Conservation (phyloP, 2,888 invertebrate species). For the Philereme vetulata region DNA sequence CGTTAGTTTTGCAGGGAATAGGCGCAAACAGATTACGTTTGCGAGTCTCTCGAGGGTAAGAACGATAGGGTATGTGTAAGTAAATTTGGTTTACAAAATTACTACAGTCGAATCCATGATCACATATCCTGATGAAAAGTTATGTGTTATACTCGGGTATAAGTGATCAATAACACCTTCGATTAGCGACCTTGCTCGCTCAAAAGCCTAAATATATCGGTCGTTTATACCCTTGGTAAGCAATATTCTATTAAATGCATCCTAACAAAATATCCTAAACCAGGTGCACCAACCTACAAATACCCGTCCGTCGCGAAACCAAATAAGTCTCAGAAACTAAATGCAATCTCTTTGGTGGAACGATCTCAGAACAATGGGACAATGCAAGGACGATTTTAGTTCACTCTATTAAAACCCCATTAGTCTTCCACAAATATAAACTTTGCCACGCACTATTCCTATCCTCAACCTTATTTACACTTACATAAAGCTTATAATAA, state of each 20-base stretch:
- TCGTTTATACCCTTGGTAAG: too few species aligned
- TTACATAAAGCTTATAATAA: slow-evolving; percentile 21
- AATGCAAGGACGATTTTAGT: slow-evolving; percentile 79
- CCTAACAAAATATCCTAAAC: slow-evolving; percentile 33
- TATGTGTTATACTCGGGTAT: too few species aligned
- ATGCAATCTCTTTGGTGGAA: slow-evolving; percentile 69
- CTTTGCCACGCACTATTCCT: not conserved
- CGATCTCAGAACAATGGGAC: slow-evolving; percentile 69
- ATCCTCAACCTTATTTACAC: slow-evolving; percentile 7
- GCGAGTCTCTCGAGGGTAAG: too few species aligned
- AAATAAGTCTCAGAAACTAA: slow-evolving; percentile 57
- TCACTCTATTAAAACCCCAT: slow-evolving; percentile 77
- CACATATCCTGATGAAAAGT: too few species aligned
- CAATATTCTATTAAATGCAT: slow-evolving; percentile 1
- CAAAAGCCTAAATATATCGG: too few species aligned
- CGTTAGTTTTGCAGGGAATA: too few species aligned
- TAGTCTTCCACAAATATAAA: slow-evolving; percentile 42
- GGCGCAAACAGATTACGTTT: too few species aligned
- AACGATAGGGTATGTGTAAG: too few species aligned
- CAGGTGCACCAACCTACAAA: slow-evolving; percentile 46
- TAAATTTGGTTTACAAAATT: too few species aligned
- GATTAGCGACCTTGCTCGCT: too few species aligned
- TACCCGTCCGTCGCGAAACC: slow-evolving; percentile 48
- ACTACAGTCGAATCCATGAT: too few species aligned
- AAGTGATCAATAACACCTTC: too few species aligned